Base-by-base conservation (phyloP, 2,888 invertebrate species). In the Lasius fuliginosus region DNA sequence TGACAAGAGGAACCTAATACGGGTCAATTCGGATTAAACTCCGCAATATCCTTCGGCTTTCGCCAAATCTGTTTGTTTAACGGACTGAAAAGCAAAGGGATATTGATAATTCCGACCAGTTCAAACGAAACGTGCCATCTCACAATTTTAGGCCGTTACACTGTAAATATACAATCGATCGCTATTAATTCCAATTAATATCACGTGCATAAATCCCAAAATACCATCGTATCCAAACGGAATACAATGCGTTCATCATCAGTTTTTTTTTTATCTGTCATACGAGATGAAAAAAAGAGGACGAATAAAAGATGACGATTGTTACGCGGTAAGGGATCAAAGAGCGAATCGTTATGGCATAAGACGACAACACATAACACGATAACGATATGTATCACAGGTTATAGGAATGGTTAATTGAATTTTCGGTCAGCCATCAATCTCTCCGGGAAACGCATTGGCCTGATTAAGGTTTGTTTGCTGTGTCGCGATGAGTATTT, bases 361-460 rank as follows among this genome's bases (percentile, higher is more conserved):
- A 23, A 65, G 65, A 68, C n/a, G 46, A 15, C 82, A 69, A 79
- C 75, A 53, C 30, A 8, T 3, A 18, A 4, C 27, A 1, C n/a
- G 5, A 36, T 5, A 36, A 0, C 62, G 40, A 15, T 18, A n/a
- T 49, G n/a, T 46, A 56, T 36, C 74, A 68, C 36, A 46, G 62
- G 85, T 36, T 69, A 68, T 5, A 46, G 62, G 85, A 82, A 76
- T 82, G 67, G 65, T 86, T 88, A 88, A 88, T 88, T 81, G 71
- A 85, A 85, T 88, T 81, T 82, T 75, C 69, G 73, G 73, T 81
- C 49, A 40, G 40, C 42, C 82, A 68, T 85, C 86, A 73, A 86
- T 85, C 73, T 86, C 76, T 79, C 73, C 56, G 49, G 58, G 46
- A 64, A 46, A 82, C 67, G 68, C 74, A 75, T 67, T 65, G 79